These are phyloP conservation scores for Napeogenes inachia DNA, from an alignment of 2,888 invertebrate genomes.

Conservation along the genomic window DNA sequence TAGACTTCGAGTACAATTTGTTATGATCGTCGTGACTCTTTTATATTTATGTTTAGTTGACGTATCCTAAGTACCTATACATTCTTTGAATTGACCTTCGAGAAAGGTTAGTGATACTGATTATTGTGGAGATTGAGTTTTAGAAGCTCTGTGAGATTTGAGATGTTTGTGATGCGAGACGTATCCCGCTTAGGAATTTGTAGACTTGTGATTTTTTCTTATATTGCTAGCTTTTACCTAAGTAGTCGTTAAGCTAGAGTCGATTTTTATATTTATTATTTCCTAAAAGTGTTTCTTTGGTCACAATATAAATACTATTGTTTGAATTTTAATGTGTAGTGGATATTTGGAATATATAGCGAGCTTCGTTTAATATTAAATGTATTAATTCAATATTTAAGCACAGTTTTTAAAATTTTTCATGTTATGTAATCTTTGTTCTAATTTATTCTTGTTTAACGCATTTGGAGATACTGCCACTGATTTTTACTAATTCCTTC, in stretches of 20 bases:
- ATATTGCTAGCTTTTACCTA: constrained; percentile 69
- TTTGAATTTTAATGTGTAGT: constrained; percentile 25
- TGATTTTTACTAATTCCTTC: constrained; percentile 33
- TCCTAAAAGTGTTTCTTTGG: constrained; percentile 45
- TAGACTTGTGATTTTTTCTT: constrained; percentile 68
- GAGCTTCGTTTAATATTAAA: constrained; percentile 22
- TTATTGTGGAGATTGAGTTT: constrained; percentile 63
- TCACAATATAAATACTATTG: constrained; percentile 53
- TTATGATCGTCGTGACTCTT: constrained; percentile 52
- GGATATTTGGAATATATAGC: constrained; percentile 17
- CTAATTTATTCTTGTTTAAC: constrained; percentile 16
- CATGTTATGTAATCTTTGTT: constrained; percentile 11
- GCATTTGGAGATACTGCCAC: constrained; percentile 41
- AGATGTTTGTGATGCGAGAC: constrained; percentile 57
- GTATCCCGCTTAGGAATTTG: constrained; percentile 44
- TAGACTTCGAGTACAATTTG: constrained; percentile 64
- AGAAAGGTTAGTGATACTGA: constrained; percentile 77
- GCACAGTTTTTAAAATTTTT: constrained; percentile 20
- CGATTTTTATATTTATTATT: constrained; percentile 63
- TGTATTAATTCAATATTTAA: constrained; percentile 14
- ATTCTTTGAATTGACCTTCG: constrained; percentile 77
- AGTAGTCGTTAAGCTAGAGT: constrained; percentile 72
- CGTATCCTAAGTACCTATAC: constrained; percentile 74
- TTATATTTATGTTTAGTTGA: constrained; percentile 63
- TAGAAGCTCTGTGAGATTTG: constrained; percentile 56